Conservation (phyloP, 2,888 invertebrate species). For the Chalcis sispes region DNA sequence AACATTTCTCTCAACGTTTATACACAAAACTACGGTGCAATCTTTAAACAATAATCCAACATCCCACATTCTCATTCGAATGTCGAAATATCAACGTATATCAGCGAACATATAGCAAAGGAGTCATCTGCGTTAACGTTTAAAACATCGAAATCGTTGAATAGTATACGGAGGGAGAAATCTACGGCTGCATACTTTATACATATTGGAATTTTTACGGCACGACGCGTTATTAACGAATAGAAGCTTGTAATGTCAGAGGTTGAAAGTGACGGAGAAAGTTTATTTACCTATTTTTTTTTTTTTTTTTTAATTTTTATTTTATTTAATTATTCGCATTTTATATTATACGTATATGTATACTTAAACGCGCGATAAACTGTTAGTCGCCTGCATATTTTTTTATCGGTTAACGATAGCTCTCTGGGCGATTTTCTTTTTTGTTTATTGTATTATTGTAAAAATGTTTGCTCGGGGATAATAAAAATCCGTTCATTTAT, state of each 20-base stretch:
- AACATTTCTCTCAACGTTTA: no score
- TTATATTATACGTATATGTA: not conserved
- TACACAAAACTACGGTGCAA: no score
- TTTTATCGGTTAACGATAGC: no score
- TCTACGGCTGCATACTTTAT: not conserved
- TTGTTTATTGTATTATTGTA: not conserved
- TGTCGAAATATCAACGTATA: conserved; percentile 31
- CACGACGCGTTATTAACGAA: no score
- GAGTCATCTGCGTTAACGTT: not conserved
- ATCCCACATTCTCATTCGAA: not conserved
- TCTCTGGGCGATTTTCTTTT: not conserved
- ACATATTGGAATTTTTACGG: no score
- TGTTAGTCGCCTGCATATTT: no score
- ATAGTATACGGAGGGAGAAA: conserved; percentile 26
- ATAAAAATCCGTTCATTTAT: no score
- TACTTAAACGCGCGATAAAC: not conserved
- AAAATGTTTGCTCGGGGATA: no score
- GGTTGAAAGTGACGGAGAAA: conserved; percentile 43
- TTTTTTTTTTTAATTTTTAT: no score
- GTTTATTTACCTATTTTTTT: no score
- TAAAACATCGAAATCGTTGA: conserved; percentile 1
- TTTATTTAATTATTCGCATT: conserved; percentile 29
- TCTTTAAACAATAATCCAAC: no score
- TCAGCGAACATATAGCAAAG: no score
- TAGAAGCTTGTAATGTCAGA: conserved; percentile 41